Percentiles rank a stretch among this genome's conserved stretches.
Conservation (phyloP, 2,797 vertebrate species). For the Cirrhinus mrigala region DNA sequence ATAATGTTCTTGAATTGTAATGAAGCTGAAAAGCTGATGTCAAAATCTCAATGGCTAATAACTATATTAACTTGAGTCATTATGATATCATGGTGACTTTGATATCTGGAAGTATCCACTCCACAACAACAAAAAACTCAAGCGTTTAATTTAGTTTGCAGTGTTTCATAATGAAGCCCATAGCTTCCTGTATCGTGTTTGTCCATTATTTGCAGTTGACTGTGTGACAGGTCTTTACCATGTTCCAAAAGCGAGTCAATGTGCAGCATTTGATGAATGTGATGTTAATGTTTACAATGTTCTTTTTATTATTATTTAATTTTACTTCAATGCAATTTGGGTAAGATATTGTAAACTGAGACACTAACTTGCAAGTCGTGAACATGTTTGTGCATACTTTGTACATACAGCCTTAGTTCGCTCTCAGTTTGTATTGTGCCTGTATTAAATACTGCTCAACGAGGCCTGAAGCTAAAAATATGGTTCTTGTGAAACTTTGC, state of each 20-base stretch:
- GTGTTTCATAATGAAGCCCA: conserved; percentile 8
- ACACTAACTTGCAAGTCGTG: conserved; percentile 10
- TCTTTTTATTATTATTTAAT: conserved; percentile 45
- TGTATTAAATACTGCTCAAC: conserved; percentile 33
- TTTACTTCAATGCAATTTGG: conserved; percentile 28
- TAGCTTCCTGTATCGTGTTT: background rate
- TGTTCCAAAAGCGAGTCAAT: background rate
- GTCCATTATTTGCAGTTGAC: background rate
- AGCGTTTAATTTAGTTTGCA: background rate
- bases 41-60: background rate
- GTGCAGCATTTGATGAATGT: conserved; percentile 45
- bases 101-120: background rate
- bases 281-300: conserved; percentile 58
- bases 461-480: conserved; percentile 8
- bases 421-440: conserved; percentile 25
- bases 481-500: background rate
- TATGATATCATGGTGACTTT: background rate
- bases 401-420: conserved; percentile 25
- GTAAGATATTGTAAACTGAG: conserved; percentile 20
- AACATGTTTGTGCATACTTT: conserved; percentile 19
- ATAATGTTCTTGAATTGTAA: background rate
- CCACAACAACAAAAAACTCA: background rate
- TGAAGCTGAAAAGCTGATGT: background rate
- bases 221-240: background rate
- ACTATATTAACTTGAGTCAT: background rate